A percentile compares a stretch with the other conserved stretches of the same genome.
Conservation (phyloP, 2,888 invertebrate genomes). For the Nesidiocoris tenuis region DNA sequence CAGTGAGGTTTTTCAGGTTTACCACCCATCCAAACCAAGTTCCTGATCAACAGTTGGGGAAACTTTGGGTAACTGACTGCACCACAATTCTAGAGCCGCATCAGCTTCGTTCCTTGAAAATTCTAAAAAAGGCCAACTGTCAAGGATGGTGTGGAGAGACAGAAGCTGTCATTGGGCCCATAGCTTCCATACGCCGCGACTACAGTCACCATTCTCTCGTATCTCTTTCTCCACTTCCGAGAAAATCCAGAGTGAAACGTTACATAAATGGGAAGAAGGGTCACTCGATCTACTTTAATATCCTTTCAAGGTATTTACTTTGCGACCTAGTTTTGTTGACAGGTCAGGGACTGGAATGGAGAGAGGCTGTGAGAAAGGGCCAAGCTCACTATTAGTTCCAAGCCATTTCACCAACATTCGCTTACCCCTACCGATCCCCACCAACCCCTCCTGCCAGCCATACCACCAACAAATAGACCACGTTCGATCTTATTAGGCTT, state of each 20-base stretch:
- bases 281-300: constrained; percentile 35
- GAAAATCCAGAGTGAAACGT: neutral
- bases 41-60: too few species aligned
- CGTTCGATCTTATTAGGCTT: constrained; percentile 19
- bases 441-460: too few species aligned
- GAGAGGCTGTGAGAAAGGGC: constrained; percentile 3
- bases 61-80: too few species aligned
- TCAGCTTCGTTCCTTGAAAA: too few species aligned
- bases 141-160: too few species aligned
- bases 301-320: constrained; percentile 35
- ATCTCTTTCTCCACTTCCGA: neutral
- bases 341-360: neutral
- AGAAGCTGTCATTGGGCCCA: too few species aligned
- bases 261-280: constrained; percentile 5
- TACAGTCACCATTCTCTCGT: too few species aligned
- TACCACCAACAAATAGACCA: neutral
- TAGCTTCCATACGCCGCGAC: too few species aligned
- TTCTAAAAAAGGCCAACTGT: too few species aligned
- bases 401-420: constrained; percentile 23
- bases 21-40: too few species aligned
- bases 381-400: constrained; percentile 9
- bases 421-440: neutral
- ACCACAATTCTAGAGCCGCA: too few species aligned
- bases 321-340: constrained; percentile 34
- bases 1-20: too few species aligned